Evolutionary conservation across 2,888 invertebrate species (phyloP), one percentile per base, ranked within the genome.

Genomic region (Dicyrtoma fusca): DNA sequence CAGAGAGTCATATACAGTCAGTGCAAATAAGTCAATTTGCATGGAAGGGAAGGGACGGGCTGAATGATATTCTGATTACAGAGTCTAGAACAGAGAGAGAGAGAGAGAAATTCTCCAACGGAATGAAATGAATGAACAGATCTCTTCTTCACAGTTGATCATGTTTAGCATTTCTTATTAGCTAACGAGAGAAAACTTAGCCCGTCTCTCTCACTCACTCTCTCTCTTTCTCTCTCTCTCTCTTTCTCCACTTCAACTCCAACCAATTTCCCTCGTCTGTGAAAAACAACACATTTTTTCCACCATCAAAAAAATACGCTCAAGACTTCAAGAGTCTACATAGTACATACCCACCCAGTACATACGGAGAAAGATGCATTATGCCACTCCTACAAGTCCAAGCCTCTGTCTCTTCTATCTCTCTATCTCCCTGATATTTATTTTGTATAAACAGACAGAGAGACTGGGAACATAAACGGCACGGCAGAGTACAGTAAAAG

Each of bases 91-190:
- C 68, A 74, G 71, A 69, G 59, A 25, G 25, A 65, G 11, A 19
- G 66, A 34, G 47, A 6, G 6, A 73, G 69, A 69, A 61, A 74
- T 74, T 72, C 74, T 74, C 74, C 69, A 63, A 71, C 72, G 74
- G 53, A 69, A 69, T 69, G 71, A 72, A 74, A 74, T 65, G 72
- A 74, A 71, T 73, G 73, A 69, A 57, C 51, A 68, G 53, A 59
- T 72, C 68, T 71, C 65, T 73, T 63, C 61, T 73, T 69, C 70
- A 62, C 53, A 49, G 47, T 34, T 51, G 63, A 66, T 72, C 75
- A 72, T 75, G 75, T 72, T 69, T 72, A 69, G 75, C 69, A 75
- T 75, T 75, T 62, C 69, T 75, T 69, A 75, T 72, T 72, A 75
- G 72, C 70, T 66, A 26, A 70, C 62, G 70, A 72, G 71, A 26